Conservation (phyloP, 1,140 invertebrate genomes). For the Cydia pomonella region DNA sequence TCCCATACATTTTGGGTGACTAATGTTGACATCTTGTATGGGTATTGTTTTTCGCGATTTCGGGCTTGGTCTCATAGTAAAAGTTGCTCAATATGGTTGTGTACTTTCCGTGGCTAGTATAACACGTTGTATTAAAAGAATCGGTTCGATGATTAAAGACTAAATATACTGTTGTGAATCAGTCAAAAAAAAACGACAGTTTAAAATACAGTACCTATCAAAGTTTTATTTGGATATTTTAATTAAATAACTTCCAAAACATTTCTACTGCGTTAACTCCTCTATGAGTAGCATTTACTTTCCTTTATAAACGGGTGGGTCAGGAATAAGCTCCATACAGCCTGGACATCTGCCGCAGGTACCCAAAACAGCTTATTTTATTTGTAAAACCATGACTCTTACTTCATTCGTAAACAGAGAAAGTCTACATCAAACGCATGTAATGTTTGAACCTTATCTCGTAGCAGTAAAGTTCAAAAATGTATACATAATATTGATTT, state of each 20-base stretch:
- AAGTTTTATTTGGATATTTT: too few species aligned
- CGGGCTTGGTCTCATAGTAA: too few species aligned
- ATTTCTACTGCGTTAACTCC: background rate
- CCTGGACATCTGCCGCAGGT: background rate
- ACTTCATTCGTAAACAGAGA: background rate
- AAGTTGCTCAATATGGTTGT: too few species aligned
- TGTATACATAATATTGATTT: background rate
- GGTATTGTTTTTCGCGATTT: too few species aligned
- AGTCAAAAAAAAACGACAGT: too few species aligned
- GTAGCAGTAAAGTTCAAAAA: background rate
- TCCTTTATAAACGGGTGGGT: background rate
- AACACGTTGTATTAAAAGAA: too few species aligned
- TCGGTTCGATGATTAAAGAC: too few species aligned
- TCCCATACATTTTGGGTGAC: too few species aligned
- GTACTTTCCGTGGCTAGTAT: too few species aligned
- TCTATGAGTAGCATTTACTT: background rate
- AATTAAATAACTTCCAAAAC: background rate
- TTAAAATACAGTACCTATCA: too few species aligned
- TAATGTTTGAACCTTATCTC: background rate
- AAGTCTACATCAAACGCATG: background rate
- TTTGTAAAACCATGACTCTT: background rate
- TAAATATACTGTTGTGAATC: too few species aligned
- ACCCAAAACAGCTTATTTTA: background rate
- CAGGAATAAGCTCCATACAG: background rate
- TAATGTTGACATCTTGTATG: too few species aligned